phyloP scores from a whole-genome alignment of 2,797 vertebrate species.

The Smutsia gigantea region DNA sequence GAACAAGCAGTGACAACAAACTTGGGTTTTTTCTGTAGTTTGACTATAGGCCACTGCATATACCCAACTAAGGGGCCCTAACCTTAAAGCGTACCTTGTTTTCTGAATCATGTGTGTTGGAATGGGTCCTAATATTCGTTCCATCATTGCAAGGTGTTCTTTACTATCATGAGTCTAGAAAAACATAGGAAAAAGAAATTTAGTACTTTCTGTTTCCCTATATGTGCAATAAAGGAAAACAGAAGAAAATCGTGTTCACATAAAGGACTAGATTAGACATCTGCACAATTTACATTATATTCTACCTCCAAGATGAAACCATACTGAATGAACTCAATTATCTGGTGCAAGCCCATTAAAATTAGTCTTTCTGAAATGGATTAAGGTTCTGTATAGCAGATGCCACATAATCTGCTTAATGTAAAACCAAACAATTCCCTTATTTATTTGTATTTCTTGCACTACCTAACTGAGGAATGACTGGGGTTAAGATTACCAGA shows the following conservation, averaged over 20 bases:
- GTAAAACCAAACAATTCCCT: slow-evolving; percentile 14
- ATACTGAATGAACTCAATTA: neutral
- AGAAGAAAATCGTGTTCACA: neutral
- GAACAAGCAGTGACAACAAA: neutral
- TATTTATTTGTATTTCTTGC: neutral
- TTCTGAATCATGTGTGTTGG: slow-evolving; percentile 91
- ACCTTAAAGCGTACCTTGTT: slow-evolving; percentile 86
- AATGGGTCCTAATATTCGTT: slow-evolving; percentile 93
- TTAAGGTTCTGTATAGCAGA: neutral
- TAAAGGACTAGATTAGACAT: neutral
- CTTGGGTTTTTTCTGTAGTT: neutral
- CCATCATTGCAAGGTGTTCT: slow-evolving; percentile 96
- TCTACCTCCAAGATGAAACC: neutral
- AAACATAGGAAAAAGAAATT: neutral
- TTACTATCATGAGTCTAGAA: slow-evolving; percentile 94
- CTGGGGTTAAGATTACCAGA: neutral
- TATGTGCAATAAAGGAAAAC: neutral
- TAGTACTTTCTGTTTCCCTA: neutral
- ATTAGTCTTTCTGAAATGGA: neutral
- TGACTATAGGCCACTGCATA: neutral
- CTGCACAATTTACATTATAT: neutral
- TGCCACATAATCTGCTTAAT: neutral
- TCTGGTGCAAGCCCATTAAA: neutral
- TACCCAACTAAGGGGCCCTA: neutral
- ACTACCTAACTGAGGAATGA: neutral